Base-by-base conservation (phyloP, 2,113 vertebrate genomes). In the Maccullochella peelii region DNA sequence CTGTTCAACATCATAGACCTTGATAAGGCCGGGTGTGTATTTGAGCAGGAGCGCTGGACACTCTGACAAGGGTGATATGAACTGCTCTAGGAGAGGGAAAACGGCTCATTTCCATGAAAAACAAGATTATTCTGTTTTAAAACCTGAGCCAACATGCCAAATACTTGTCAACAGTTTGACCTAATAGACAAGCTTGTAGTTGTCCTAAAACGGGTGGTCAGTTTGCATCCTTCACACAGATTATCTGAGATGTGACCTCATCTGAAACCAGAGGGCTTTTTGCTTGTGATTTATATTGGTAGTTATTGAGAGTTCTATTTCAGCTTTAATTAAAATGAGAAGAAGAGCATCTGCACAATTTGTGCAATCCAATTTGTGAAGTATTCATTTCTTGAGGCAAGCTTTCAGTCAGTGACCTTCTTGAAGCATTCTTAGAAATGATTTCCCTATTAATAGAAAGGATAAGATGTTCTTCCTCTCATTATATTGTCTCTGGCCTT, bases 351-450 rank as follows among this genome's bases (percentile, higher is more conserved):
- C 27, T 36, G 61, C 44, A 40, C 30, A 21, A 20, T 77, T n/a
- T n/a, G n/a, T n/a, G n/a, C n/a, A n/a, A n/a, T n/a, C 12, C 21
- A 12, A 12, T 52, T 10, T 11, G 30, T n/a, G 21, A 33, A 21
- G 6, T 59, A 18, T 30, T 73, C 54, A 21, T 71, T 76, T 33
- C 20, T 10, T 15, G 23, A 66, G 25, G 25, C 21, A 3, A 42
- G 27, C 36, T 42, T 80, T 74, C 40, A 52, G 20, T 42, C 73
- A 21, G 76, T 47, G 83, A 73, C 68, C 36, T 78, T 75, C 73
- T 42, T 8, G 15, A 38, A 66, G 52, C 18, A 0, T 30, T 30
- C 23, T 70, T 20, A 20, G 20, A 67, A 79, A 74, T 74, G 0
- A 62, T 38, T 6, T 11, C 44, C 8, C 12, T 62, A 36, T 52